Base-by-base conservation (phyloP, 2,113 vertebrate genomes). In the Psilopogon haemacephalus region DNA sequence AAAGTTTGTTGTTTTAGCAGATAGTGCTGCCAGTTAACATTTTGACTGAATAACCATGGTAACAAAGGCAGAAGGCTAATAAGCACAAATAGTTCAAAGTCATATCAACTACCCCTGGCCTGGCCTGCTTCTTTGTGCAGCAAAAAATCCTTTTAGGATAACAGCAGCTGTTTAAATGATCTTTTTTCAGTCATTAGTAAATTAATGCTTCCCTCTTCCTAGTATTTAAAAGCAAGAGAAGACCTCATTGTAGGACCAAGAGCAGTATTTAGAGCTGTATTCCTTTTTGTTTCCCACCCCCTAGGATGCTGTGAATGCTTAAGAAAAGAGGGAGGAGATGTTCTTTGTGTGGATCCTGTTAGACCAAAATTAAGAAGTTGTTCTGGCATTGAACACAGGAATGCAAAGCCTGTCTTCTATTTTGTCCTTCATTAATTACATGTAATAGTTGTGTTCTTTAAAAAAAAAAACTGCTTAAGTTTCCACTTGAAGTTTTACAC, bases 11-110 rank as follows among this genome's bases (percentile, higher is more conserved):
- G 74, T 85, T 93, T 83, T 64, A 90, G 89, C 64, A 93, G 87
- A 72, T 44, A 73, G 33, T 44, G 63, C 48, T 3, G 9, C 62
- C 90, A 93, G 70, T 91, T 85, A 90, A 86, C 84, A 35, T 94
- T 93, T 95, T 85, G 71, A 83, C 94, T 69, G 52, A 94, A 91
- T 85, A 93, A 73, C 94, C 71, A 89, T 92, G 59, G 91, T 59
- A 89, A 95, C 91, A 84, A 90, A 89, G 0, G 6, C 77, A 93
- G 50, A 84, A 86, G 40, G 55, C 50, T 86, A 92, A 88, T 2
- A 17, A 88, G 67, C 67, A 86, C 38, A 56, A 87, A 72, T 38
- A 93, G 82, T 89, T 88, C 75, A 84, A 86, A 89, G 42, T 38
- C 56, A 15, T 78, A 94, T 72, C 59, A 75, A 6, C 50, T 83